Base-by-base conservation (phyloP, 2,888 invertebrate species). In the Cantharis rustica region DNA sequence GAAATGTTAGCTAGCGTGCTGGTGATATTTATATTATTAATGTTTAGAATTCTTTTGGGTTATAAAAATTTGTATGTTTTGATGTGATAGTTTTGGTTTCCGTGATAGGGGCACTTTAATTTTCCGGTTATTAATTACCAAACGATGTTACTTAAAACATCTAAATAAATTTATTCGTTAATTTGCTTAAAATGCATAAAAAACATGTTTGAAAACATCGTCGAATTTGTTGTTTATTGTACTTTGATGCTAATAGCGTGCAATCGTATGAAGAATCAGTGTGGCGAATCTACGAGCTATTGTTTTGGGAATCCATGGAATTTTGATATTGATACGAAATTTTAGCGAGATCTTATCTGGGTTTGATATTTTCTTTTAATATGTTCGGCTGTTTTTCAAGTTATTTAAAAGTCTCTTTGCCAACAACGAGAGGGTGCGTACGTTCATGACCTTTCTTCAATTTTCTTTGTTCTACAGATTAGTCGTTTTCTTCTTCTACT, bases 291-390 rank as follows among this genome's bases (percentile, higher is more conserved):
- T 83, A 81, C 82, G 79, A 80, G 78, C 84, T 83, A 85, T 84
- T 85, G 85, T 86, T 85, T 84, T 83, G 85, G 82, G 85, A 84
- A 85, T 86, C 85, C 84, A 85, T 86, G 86, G 86, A 86, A 86
- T 86, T 84, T 84, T 84, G 84, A 84, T 85, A 84, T 85, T 83
- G 84, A 83, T 82, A 80, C 81, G 77, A 64, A 64, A 71, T 71
- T 66, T 66, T 66, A 66, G 64, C 20, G n/a, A 17, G 64, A 66
- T 66, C 23, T 66, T 66, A 66, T 66, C 64, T 66, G 17, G 16
- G 16, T 16, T 66, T 15, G 64, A n/a, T 47, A 47, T 47, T 66
- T 66, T 66, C 64, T 66, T 66, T 66, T 66, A 66, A 66, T 13
- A 66, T n/a, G 47, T 47, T 47, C 47, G 9, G 4, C n/a, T 47